Evolutionary conservation across 2,797 vertebrate species (phyloP).

Genomic region (Podarcis lilfordi): DNA sequence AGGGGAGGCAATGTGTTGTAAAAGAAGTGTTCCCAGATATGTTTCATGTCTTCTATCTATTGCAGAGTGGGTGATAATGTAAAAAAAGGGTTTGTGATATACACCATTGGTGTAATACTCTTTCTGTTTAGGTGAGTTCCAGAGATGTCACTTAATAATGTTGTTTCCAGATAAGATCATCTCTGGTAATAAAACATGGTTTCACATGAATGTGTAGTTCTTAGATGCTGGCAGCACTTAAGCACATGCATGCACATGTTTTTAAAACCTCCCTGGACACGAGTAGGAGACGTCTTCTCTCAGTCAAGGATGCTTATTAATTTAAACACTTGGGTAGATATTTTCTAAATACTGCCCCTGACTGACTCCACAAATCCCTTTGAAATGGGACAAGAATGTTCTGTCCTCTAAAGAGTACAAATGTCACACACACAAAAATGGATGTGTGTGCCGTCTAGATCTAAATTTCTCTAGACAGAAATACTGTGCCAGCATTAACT

Average conservation of each 20-base stretch:
- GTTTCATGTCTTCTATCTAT: not conserved
- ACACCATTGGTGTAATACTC: not conserved
- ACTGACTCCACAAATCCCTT: not conserved
- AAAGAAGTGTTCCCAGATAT: not conserved
- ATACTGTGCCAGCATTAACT: constrained; percentile 12
- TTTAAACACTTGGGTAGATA: not conserved
- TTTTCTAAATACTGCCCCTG: not conserved
- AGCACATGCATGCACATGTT: not conserved
- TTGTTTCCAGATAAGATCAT: constrained; percentile 1
- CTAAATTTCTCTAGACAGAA: not conserved
- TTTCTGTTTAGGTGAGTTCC: not conserved
- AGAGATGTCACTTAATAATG: not conserved
- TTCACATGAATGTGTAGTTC: not conserved
- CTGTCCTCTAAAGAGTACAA: not conserved
- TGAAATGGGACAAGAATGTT: not conserved
- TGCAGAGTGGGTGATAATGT: not conserved
- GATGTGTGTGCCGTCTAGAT: not conserved
- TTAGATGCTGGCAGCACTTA: not conserved
- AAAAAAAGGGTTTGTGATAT: not conserved
- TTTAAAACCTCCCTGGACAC: not conserved
- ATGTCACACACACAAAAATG: not conserved
- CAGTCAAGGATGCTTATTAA: not conserved
- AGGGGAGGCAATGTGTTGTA: not conserved
- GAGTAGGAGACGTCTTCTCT: not conserved
- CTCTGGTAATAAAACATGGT: not conserved